Conservation (phyloP, 2,113 vertebrate species). For the Otus sunia region DNA sequence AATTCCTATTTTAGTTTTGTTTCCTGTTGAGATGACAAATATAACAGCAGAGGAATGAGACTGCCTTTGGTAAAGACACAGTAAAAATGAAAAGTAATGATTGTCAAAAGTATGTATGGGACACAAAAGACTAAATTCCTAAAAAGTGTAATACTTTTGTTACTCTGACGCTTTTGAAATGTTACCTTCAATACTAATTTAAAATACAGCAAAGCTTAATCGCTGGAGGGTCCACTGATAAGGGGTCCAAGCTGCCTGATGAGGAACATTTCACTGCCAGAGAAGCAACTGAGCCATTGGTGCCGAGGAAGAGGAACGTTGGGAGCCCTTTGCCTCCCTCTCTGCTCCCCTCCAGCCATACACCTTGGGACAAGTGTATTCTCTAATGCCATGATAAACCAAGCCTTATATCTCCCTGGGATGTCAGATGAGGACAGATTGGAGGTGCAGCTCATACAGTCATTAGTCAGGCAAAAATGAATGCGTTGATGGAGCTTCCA, state of each 20-base stretch:
- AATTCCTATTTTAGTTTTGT: not conserved
- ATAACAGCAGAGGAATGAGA: not conserved
- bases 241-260: not conserved
- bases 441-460: not conserved
- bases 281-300: not conserved
- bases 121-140: not conserved
- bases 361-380: not conserved
- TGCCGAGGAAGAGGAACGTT: rapidly evolving
- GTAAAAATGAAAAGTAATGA: not conserved
- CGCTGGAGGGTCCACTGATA: rapidly evolving
- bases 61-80: not conserved
- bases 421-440: not conserved
- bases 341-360: rapidly evolving
- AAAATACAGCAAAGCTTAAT: not conserved
- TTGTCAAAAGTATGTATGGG: not conserved
- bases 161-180: not conserved
- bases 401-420: not conserved
- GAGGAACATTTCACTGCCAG: rapidly evolving
- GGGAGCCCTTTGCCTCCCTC: not conserved
- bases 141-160: not conserved
- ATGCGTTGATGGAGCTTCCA: rapidly evolving
- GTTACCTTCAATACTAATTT: not conserved
- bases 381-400: not conserved
- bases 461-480: not conserved
- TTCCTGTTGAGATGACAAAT: not conserved